These are phyloP conservation scores for Myioborus melanocephalus DNA, from an alignment of 2,797 vertebrate genomes.

Conservation along the genomic window DNA sequence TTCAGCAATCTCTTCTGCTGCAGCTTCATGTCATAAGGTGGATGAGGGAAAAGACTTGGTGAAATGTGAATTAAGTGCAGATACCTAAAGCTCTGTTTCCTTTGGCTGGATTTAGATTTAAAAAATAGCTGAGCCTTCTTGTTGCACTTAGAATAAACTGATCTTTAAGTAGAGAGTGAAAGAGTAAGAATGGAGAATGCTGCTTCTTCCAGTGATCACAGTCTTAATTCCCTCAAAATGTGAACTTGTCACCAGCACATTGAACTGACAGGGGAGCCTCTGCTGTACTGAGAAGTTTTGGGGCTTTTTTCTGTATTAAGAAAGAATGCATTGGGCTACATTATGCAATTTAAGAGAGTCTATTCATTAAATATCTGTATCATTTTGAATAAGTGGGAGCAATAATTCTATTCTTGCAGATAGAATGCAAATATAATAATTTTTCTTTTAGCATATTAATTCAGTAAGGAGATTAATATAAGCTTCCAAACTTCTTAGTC, in stretches of 20 bases:
- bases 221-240: background rate
- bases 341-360: background rate
- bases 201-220: background rate
- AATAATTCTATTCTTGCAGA: slow-evolving; percentile 15
- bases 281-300: background rate
- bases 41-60: background rate
- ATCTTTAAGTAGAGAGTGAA: background rate
- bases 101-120: background rate
- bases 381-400: background rate
- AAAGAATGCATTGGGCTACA: background rate
- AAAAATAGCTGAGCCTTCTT: background rate
- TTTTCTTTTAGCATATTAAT: slow-evolving; percentile 33
- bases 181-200: background rate
- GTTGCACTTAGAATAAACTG: background rate
- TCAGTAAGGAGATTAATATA: slow-evolving; percentile 54
- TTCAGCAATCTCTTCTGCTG: background rate
- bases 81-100: background rate
- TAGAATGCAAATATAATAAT: background rate
- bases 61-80: background rate
- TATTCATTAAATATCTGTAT: background rate
- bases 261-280: background rate
- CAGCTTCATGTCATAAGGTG: background rate
- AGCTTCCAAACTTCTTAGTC: slow-evolving; percentile 25
- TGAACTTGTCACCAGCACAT: background rate
- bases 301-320: background rate